phyloP scores from a whole-genome alignment of 2,113 vertebrate species.

The Castor canadensis region DNA sequence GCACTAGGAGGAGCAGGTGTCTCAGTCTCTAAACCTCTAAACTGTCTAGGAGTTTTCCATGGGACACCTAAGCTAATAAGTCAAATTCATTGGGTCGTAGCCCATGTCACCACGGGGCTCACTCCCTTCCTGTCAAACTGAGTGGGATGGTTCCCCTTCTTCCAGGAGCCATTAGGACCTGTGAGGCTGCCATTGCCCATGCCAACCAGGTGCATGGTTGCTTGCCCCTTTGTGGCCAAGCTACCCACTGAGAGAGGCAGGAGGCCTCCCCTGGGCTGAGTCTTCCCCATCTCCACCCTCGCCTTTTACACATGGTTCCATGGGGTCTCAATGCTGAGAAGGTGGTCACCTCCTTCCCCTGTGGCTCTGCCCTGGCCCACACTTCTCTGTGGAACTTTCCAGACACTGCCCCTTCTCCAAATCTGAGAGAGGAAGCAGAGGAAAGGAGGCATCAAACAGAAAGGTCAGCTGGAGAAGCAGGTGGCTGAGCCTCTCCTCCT shows the following conservation, averaged over 20 bases:
- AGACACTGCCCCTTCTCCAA: background rate
- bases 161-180: background rate
- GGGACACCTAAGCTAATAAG: too few species aligned
- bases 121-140: background rate
- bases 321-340: background rate
- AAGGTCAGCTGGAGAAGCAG: too few species aligned
- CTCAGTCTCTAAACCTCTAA: background rate
- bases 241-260: too few species aligned
- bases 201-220: too few species aligned
- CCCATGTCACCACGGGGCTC: background rate
- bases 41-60: background rate
- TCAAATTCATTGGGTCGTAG: background rate
- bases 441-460: too few species aligned
- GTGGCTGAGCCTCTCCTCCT: too few species aligned
- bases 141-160: too few species aligned
- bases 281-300: background rate
- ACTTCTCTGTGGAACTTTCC: background rate
- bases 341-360: background rate
- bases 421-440: too few species aligned
- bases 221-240: background rate
- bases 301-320: too few species aligned
- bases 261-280: too few species aligned
- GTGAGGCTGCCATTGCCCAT: fast-evolving
- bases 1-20: too few species aligned
- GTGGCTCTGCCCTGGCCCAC: background rate